These are phyloP conservation scores for Corbicula japonica DNA, from an alignment of 2,888 invertebrate genomes.

Conservation along the genomic window DNA sequence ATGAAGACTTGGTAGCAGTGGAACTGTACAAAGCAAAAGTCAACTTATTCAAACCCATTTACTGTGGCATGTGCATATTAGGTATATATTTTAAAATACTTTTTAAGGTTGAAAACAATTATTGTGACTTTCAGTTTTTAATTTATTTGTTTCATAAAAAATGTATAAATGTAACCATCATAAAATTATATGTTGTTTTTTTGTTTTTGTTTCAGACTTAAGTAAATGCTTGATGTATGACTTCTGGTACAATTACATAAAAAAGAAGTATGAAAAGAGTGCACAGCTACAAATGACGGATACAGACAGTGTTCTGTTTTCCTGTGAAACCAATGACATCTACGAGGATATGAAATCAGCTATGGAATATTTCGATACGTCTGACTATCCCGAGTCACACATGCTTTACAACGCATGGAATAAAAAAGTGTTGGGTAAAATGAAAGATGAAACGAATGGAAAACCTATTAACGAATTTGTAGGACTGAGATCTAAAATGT, in stretches of 20 bases:
- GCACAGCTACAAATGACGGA: conserved; percentile 53
- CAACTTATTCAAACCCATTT: conserved; percentile 37
- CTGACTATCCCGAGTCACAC: conserved; percentile 77
- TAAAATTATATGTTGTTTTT: too few relatives aligned
- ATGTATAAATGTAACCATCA: too few relatives aligned
- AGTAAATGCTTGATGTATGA: conserved; percentile 85
- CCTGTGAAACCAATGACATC: conserved; percentile 27
- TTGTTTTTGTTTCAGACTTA: background rate
- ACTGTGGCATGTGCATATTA: conserved; percentile 45
- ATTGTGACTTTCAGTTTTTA: too few relatives aligned
- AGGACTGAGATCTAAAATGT: conserved; percentile 65
- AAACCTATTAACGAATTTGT: conserved; percentile 73
- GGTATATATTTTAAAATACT: background rate
- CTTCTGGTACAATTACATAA: conserved; percentile 79
- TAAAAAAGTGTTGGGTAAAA: conserved; percentile 79
- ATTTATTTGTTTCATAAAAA: too few relatives aligned
- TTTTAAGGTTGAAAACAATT: background rate
- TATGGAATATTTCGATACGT: conserved; percentile 56
- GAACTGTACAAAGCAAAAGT: conserved; percentile 34
- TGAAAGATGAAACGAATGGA: conserved; percentile 82
- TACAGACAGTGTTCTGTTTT: conserved; percentile 39
- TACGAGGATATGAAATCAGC: conserved; percentile 35
- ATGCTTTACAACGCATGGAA: conserved; percentile 53
- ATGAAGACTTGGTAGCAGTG: conserved; percentile 40
- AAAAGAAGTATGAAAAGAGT: conserved; percentile 21